A percentile compares a stretch with the other conserved stretches of the same genome.
These are phyloP conservation scores for Dipodomys stephensi DNA, from an alignment of 2,113 vertebrate genomes.

Conservation along the genomic window DNA sequence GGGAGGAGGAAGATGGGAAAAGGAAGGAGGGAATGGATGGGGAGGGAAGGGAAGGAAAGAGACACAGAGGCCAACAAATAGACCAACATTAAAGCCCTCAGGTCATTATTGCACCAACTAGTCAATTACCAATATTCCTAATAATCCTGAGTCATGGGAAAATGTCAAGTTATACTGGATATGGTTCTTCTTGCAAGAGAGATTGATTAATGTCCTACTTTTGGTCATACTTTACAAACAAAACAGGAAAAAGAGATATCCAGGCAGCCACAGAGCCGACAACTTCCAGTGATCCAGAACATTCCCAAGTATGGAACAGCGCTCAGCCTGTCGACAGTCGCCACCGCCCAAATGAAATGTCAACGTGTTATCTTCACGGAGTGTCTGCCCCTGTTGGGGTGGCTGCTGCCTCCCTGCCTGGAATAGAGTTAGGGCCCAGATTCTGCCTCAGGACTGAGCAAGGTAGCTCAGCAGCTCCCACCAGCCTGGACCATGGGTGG, in stretches of 20 bases:
- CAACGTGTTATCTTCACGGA: not conserved
- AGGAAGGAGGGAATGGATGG: too few species aligned
- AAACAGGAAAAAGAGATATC: not conserved
- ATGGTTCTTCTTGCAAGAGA: not conserved
- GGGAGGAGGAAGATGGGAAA: not conserved
- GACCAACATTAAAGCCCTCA: not conserved
- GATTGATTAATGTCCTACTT: conserved; percentile 19
- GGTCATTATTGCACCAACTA: not conserved
- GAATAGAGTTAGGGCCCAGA: not conserved
- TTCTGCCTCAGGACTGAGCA: not conserved
- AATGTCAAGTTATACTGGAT: not conserved
- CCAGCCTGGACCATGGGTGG: not conserved
- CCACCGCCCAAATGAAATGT: not conserved
- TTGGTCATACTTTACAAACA: conserved; percentile 25
- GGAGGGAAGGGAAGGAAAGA: accelerated
- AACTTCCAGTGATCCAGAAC: not conserved
- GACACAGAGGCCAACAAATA: too few species aligned
- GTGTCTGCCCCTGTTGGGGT: not conserved
- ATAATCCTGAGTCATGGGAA: not conserved
- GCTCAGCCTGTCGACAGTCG: not conserved
- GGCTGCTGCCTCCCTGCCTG: not conserved
- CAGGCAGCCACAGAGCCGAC: not conserved
- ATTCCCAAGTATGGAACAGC: not conserved
- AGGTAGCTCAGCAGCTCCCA: not conserved
- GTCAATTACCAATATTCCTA: not conserved